Evolutionary conservation across 37 sponge, comb jelly and placozoan species (phyloP).

Genomic region (Agelas oroides): DNA sequence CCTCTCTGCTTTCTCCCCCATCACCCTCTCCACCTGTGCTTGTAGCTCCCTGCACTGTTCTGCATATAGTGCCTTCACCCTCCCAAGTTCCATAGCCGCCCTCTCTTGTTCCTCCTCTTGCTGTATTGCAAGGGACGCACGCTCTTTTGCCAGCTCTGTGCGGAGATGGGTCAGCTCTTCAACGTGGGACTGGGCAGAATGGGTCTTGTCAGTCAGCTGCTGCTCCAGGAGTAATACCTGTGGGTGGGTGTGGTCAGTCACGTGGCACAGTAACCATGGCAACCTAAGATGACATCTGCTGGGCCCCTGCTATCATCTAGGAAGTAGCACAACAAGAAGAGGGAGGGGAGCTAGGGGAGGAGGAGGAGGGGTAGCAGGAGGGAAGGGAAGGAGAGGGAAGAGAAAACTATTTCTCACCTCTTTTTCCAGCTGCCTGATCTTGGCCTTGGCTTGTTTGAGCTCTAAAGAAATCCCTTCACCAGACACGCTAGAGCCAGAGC

Average conservation of each 20-base stretch:
- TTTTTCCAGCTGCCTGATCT: constrained; percentile 48
- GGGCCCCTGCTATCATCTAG: background rate
- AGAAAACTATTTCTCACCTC: too few species aligned
- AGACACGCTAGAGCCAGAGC: too few species aligned
- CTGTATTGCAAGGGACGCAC: constrained; percentile 20
- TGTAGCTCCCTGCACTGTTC: constrained; percentile 21
- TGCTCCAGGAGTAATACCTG: constrained; percentile 69
- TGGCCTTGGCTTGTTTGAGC: constrained; percentile 36
- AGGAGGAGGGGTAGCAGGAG: too few species aligned
- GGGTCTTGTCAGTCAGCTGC: constrained; percentile 67
- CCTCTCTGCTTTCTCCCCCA: constrained; percentile 18
- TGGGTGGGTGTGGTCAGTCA: background rate
- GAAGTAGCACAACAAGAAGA: background rate
- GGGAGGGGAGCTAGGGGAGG: too few species aligned
- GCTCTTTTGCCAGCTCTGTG: constrained; percentile 47
- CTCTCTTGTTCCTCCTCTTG: background rate
- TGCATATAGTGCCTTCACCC: constrained; percentile 24
- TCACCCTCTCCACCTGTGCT: constrained; percentile 34
- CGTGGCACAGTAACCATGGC: background rate
- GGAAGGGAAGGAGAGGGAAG: too few species aligned
- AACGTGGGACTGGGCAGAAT: constrained; percentile 47
- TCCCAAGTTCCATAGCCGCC: constrained; percentile 6
- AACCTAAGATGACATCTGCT: background rate
- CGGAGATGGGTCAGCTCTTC: constrained; percentile 60
- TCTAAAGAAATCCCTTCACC: too few species aligned